Percentiles rank a stretch among this genome's conserved stretches.
These are phyloP conservation scores for Diloba caeruleocephala DNA, from an alignment of 2,888 invertebrate species.

Conservation along the genomic window DNA sequence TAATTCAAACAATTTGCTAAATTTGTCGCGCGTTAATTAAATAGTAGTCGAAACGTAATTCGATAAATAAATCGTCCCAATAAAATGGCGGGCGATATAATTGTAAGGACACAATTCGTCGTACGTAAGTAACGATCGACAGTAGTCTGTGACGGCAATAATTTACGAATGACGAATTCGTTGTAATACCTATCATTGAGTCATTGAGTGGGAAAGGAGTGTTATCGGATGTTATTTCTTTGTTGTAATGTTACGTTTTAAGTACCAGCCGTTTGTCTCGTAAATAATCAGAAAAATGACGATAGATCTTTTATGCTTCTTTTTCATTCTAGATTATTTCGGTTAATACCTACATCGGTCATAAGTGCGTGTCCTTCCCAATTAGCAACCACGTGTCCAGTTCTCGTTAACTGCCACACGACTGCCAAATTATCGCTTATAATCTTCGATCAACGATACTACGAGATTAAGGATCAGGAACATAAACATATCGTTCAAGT, in stretches of 20 bases:
- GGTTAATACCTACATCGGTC: too few relatives aligned
- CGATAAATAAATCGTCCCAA: slow-evolving; percentile 67
- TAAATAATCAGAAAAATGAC: too few relatives aligned
- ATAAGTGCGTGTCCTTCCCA: too few relatives aligned
- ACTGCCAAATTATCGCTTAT: too few relatives aligned
- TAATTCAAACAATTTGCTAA: slow-evolving; percentile 59
- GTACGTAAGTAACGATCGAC: slow-evolving; percentile 52
- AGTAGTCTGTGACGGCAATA: slow-evolving; percentile 50
- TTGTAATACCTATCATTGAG: slow-evolving; percentile 44
- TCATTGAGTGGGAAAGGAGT: slow-evolving; percentile 41
- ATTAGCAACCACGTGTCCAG: too few relatives aligned
- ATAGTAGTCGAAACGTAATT: slow-evolving; percentile 64
- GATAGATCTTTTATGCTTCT: too few relatives aligned
- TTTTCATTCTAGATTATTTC: too few relatives aligned
- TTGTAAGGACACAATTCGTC: slow-evolving; percentile 55
- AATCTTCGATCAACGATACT: too few relatives aligned
- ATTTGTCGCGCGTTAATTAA: slow-evolving; percentile 70
- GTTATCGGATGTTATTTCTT: slow-evolving; percentile 43
- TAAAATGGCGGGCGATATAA: slow-evolving; percentile 64
- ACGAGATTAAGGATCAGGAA: too few relatives aligned
- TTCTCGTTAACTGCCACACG: too few relatives aligned
- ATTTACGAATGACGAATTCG: slow-evolving; percentile 55
- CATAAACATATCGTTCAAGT: too few relatives aligned
- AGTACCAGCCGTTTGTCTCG: too few relatives aligned
- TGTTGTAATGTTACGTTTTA: slow-evolving; percentile 31